A percentile compares a stretch with the other conserved stretches of the same genome.
Evolutionary conservation across 2,888 invertebrate species (phyloP).

Genomic region (Mactromeris polynyma): DNA sequence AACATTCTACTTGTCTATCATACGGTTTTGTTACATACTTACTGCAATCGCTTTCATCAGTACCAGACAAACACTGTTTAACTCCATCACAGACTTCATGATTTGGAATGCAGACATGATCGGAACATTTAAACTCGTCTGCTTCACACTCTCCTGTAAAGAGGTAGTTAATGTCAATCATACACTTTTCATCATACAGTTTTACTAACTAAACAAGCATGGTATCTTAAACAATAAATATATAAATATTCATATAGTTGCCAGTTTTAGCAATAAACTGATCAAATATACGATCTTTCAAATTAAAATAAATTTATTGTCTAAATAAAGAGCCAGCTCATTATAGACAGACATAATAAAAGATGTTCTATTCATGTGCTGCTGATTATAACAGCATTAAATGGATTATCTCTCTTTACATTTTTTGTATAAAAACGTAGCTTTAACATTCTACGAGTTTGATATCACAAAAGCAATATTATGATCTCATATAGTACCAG

Average conservation of each 20-base stretch:
- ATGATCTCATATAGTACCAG: no score
- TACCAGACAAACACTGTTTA: conserved; percentile 73
- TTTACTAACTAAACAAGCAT: background rate
- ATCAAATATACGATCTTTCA: background rate
- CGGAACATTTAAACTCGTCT: conserved; percentile 68
- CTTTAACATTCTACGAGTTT: no score
- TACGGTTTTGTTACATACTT: conserved; percentile 31
- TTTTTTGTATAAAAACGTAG: no score
- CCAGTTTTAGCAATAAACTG: background rate
- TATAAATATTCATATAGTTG: background rate
- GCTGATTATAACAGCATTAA: background rate
- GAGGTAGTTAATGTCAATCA: background rate
- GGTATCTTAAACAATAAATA: background rate
- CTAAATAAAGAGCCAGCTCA: background rate
- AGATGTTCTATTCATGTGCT: background rate
- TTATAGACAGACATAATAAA: background rate
- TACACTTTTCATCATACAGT: background rate
- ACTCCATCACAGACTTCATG: conserved; percentile 76
- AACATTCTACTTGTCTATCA: no score
- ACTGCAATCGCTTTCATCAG: conserved; percentile 75
- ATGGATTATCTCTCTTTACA: no score
- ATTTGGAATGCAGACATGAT: conserved; percentile 72
- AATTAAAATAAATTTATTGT: background rate
- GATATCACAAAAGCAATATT: no score
- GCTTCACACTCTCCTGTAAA: conserved; percentile 59